Evolutionary conservation across 2,888 invertebrate genomes (phyloP), one percentile per base, ranked within the genome.

Genomic region (Carabus problematicus): DNA sequence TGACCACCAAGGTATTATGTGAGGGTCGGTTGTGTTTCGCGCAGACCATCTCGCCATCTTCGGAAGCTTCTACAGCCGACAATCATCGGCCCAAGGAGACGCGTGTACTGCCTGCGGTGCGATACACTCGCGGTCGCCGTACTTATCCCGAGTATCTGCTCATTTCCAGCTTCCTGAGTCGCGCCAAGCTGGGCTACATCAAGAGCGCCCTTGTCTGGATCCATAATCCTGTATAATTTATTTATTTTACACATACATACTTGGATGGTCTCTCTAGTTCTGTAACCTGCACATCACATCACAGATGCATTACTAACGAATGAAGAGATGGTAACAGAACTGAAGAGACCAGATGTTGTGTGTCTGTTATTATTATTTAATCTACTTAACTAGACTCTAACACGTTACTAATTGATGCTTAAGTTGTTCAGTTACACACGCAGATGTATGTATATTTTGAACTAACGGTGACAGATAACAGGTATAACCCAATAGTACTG

Each of bases 1-100:
- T 92, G 40, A 89, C 91, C 1, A 90, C 91, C 8, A 92, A 92
- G 83, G 86, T 91, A 12, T 84, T 92, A 70, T 91, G 89, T 76
- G 89, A 91, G 77, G 86, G 87, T 59, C 82, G 83, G 19, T 75
- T 82, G 19, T 75, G 75, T 29, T 79, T 79, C 52, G 74, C 75
- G 12, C 40, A 63, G 29, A n/a, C n/a, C n/a, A 19, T 55, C 40
- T 56, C 64, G 16, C 59, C 9, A 12, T 19, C 54, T 42, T 11
- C 66, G 64, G 54, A 19, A 58, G 8, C 16, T 41, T 14, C 8
- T 42, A 39, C 39, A 56, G 12, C 56, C 1, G 29, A 52, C 9
- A 52, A 54, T 7, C 11, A 7, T 7, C n/a, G 3, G 18, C 12
- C 3, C 18, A 14, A 54, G 71, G n/a, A 52, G 73, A 29, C 2